A percentile compares a stretch with the other conserved stretches of the same genome.
These are phyloP conservation scores for Drosophila kurseongensis DNA, from an alignment of 1,140 invertebrate genomes.

Conservation along the genomic window DNA sequence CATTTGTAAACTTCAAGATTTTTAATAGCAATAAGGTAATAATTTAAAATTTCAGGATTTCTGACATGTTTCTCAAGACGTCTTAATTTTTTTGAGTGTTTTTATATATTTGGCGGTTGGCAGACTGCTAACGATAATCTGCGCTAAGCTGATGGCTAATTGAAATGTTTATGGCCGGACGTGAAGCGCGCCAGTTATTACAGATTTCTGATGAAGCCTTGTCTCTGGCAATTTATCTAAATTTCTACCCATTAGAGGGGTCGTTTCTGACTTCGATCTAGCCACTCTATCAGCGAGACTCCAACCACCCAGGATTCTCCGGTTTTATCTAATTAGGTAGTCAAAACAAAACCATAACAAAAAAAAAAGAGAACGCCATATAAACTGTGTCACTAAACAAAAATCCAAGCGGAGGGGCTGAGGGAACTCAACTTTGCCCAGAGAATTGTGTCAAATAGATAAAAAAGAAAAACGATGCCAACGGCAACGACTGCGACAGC, in stretches of 20 bases:
- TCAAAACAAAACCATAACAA: constrained; percentile 51
- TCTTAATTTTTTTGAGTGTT: neutral
- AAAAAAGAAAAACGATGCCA: constrained; percentile 69
- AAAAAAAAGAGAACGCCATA: constrained; percentile 53
- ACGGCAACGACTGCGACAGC: constrained; percentile 25
- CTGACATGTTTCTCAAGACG: too few relatives aligned
- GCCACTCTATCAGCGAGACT: constrained; percentile 23
- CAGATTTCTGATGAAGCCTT: constrained; percentile 29
- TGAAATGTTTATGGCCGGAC: constrained; percentile 52
- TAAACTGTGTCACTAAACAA: constrained; percentile 82
- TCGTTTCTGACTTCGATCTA: constrained; percentile 15
- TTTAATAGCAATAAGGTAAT: too few relatives aligned
- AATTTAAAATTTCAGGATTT: too few relatives aligned
- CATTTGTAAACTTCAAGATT: too few relatives aligned
- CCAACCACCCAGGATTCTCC: constrained; percentile 34
- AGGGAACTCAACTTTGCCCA: constrained; percentile 70
- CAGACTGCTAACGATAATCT: constrained; percentile 16
- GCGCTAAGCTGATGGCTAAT: constrained; percentile 46
- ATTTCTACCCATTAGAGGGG: constrained; percentile 18
- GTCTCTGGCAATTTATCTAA: constrained; percentile 41
- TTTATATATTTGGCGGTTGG: constrained; percentile 4
- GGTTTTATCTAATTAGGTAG: constrained; percentile 77
- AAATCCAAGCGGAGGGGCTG: constrained; percentile 49
- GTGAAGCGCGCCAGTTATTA: constrained; percentile 36
- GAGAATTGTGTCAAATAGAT: constrained; percentile 81